Evolutionary conservation across 2,113 vertebrate species (phyloP), one percentile per base, ranked within the genome.

Genomic region (Nicator chloris): DNA sequence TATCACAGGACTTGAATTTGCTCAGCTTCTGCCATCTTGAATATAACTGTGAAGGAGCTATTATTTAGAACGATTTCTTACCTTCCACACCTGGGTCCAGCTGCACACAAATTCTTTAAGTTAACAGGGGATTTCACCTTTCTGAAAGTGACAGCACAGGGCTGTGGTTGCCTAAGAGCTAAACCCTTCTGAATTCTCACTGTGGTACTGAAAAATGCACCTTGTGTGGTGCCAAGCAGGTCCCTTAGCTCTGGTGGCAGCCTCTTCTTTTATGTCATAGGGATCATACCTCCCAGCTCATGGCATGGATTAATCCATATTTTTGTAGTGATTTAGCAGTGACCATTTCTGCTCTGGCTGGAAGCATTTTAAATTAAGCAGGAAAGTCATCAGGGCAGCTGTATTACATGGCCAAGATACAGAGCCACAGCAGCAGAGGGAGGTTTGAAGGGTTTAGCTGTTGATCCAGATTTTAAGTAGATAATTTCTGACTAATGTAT

Each of bases 361-460:
- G 81, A 76, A 79, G 53, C 11, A 7, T 68, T 93, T 92, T 45
- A 82, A 92, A 86, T 70, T 35, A 80, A 87, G 53, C 40, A 81
- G 40, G 54, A 23, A 91, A 90, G 68, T 59, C 71, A 77, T 50
- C 68, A 49, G 47, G 49, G 42, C 64, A 73, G 79, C 60, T 64
- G 66, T 61, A 51, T 65, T 69, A 39, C 77, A 65, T 11, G 63
- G 50, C 47, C 7, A 50, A 78, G 68, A 59, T 1, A 54, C 56
- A 51, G 28, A 96, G 30, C 39, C 22, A 56, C 44, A 70, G 78
- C 31, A 82, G 50, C 8, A 9, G 68, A 90, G 71, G 68, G 50
- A 72, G 27, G 87, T 88, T 80, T 83, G 64, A 88, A 91, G 70
- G 79, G 69, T 82, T 95, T 96, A 91, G 42, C 39, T 86, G 59